These are phyloP conservation scores for Edolisoma coerulescens DNA, from an alignment of 2,113 vertebrate species.

Conservation along the genomic window DNA sequence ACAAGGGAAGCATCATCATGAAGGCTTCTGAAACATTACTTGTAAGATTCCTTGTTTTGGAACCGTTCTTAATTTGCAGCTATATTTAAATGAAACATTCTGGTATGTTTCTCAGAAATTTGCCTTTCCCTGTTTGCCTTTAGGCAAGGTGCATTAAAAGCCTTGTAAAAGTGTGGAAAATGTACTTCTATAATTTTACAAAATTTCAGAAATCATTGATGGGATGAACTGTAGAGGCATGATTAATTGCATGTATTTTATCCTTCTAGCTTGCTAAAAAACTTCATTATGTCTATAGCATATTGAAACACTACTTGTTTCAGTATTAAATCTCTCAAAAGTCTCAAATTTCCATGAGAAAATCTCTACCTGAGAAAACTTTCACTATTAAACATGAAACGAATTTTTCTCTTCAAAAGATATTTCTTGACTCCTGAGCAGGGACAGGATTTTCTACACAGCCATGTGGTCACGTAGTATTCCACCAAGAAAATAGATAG, in stretches of 20 bases:
- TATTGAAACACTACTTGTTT: not conserved
- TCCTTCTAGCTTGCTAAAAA: not conserved
- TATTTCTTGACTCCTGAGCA: not conserved
- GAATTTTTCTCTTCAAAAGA: not conserved
- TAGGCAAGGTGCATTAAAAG: not conserved
- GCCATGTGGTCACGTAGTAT: not conserved
- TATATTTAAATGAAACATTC: not conserved
- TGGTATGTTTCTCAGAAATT: not conserved
- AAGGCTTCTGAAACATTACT: not conserved
- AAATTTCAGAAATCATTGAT: not conserved
- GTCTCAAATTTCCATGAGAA: not conserved
- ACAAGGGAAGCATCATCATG: not conserved
- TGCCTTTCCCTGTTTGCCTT: not conserved
- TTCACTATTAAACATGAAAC: not conserved
- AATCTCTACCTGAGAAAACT: not conserved
- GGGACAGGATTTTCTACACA: not conserved
- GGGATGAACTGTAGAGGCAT: not conserved
- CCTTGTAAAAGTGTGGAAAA: not conserved
- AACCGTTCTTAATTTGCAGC: not conserved
- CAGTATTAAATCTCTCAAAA: not conserved
- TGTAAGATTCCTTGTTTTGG: not conserved
- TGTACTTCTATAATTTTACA: not conserved
- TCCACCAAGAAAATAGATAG: not conserved
- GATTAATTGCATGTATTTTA: not conserved
- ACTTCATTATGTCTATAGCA: not conserved